Base-by-base conservation (phyloP, 1,140 invertebrate genomes). In the Orussus abietinus region DNA sequence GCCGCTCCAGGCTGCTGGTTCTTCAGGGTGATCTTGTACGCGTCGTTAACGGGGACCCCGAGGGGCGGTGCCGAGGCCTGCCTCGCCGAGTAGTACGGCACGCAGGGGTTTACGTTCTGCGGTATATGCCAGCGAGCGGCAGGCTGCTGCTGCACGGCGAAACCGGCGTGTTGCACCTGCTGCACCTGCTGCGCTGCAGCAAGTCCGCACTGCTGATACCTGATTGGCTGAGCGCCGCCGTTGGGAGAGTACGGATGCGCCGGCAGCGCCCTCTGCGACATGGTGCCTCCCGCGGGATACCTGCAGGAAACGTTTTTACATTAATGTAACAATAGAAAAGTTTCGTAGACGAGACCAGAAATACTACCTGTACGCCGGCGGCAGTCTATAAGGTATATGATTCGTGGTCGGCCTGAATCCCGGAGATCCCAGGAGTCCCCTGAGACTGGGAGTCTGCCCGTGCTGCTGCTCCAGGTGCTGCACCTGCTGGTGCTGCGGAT, bases 11-110 rank as follows among this genome's bases (percentile, higher is more conserved):
- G 38, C 35, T 50, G 49, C 13, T 69, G 65, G 45, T 74, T 64
- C 62, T 80, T 79, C 41, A 83, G 53, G 4, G 77, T 81, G 44
- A 83, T 83, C 66, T 83, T 83, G 57, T 82, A 83, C 42, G 77
- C 76, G 62, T 80, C 77, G 37, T 77, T 77, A 26, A 60, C 44
- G 51, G 63, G 60, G 49, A 64, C 51, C 49, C 61, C 47, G 36
- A 62, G 45, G 28, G 58, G 44, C 13, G 58, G 55, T 32, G 58
- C 38, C 4, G 48, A 32, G 32, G 37, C 53, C 7, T 44, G 51
- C n/a, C 45, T 51, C 4, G 45, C 42, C 4, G 55, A 18, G 40
- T 63, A 57, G 42, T 49, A 67, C 11, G 56, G 55, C 37, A 59
- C 20, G 37, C 47, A 48, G 15, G 54, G 50, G 48, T 59, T 69